These are phyloP conservation scores for Papilio gigon DNA, from an alignment of 2,888 invertebrate genomes.

Conservation along the genomic window DNA sequence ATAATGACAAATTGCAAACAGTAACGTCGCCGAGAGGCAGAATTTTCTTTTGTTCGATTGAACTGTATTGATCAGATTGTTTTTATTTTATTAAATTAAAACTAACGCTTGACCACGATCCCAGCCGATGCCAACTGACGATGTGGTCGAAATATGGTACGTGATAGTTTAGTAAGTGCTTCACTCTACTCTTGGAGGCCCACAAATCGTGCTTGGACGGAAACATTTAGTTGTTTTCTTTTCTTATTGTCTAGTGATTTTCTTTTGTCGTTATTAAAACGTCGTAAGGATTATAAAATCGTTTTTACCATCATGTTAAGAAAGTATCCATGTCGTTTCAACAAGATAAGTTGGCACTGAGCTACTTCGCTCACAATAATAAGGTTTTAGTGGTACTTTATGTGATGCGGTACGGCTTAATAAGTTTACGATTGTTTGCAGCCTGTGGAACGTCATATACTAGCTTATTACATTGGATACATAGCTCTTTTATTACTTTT, in stretches of 20 bases:
- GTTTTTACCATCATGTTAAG: neutral
- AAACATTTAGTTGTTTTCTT: no score
- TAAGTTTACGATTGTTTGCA: slow-evolving; percentile 26
- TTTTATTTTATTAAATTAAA: no score
- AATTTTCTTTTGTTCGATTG: neutral
- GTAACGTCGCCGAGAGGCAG: neutral
- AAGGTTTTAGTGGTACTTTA: slow-evolving; percentile 31
- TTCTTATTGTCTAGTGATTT: no score
- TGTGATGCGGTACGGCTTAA: slow-evolving; percentile 19
- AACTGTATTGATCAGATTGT: neutral
- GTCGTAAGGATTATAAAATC: no score
- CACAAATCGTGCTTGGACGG: no score
- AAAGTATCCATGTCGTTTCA: slow-evolving; percentile 2
- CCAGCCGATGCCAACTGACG: no score
- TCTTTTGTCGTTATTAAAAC: no score
- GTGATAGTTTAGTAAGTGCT: no score
- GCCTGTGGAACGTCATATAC: neutral
- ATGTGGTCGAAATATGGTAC: no score
- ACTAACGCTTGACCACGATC: no score
- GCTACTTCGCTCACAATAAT: slow-evolving; percentile 34
- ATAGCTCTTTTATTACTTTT: neutral
- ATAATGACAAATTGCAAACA: neutral
- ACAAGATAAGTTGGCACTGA: slow-evolving; percentile 27
- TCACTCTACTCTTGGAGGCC: no score
- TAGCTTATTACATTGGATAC: neutral